These are phyloP conservation scores for Sebastolobus alascanus DNA, from an alignment of 2,797 vertebrate genomes.

Conservation along the genomic window DNA sequence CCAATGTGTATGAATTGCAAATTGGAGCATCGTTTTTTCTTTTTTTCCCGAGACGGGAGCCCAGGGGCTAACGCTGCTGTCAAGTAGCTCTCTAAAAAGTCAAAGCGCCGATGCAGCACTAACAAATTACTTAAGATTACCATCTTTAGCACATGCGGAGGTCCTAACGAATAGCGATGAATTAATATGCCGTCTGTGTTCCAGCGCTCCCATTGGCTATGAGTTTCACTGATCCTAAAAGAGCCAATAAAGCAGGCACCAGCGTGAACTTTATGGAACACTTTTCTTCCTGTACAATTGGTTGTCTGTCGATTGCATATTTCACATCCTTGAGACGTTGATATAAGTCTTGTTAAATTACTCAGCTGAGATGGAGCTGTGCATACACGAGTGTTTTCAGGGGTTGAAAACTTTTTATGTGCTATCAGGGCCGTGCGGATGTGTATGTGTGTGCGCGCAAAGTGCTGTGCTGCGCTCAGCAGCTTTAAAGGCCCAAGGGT, in stretches of 20 bases:
- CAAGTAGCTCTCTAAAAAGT: constrained; percentile 86
- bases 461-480: constrained; percentile 86
- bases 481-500: constrained; percentile 84
- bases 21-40: constrained; percentile 75
- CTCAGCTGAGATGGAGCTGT: constrained; percentile 81
- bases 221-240: constrained; percentile 79
- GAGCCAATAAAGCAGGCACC: constrained; percentile 78
- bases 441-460: constrained; percentile 55
- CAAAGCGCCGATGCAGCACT: constrained; percentile 85
- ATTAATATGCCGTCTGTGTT: constrained; percentile 85
- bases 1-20: constrained; percentile 88
- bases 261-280: constrained; percentile 82
- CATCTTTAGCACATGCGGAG: constrained; percentile 84
- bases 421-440: constrained; percentile 74
- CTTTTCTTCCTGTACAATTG: constrained; percentile 79
- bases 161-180: constrained; percentile 83
- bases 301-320: constrained; percentile 82
- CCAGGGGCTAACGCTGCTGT: constrained; percentile 85
- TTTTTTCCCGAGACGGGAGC: constrained; percentile 73
- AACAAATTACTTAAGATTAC: constrained; percentile 86
- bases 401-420: constrained; percentile 85
- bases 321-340: constrained; percentile 81
- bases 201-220: constrained; percentile 77
- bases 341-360: constrained; percentile 85
- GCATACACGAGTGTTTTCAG: constrained; percentile 80